phyloP scores from a whole-genome alignment of 2,797 vertebrate species.

The Sebastes dallii region DNA sequence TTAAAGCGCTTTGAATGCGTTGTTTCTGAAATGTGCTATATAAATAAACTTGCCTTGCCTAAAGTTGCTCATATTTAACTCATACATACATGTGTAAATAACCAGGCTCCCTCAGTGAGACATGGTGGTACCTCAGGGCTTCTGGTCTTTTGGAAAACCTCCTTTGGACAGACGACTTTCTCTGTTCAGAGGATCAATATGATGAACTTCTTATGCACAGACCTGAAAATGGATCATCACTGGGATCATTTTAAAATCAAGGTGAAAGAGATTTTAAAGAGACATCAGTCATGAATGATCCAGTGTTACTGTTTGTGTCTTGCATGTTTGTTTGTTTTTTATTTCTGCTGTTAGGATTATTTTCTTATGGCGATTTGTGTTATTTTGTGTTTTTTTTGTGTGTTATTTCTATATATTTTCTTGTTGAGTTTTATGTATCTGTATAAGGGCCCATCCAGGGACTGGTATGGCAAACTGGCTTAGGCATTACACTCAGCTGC shows the following conservation, averaged over 20 bases:
- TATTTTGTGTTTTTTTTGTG: background rate
- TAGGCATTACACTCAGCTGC: background rate
- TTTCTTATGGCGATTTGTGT: background rate
- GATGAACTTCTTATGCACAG: background rate
- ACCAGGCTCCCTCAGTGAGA: background rate
- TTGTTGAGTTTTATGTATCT: background rate
- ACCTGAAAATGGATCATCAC: background rate
- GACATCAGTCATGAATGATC: too few relatives aligned
- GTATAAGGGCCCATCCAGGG: background rate
- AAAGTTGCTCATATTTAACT: background rate
- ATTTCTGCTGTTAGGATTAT: rapidly evolving
- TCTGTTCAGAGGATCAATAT: background rate
- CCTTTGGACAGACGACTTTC: background rate
- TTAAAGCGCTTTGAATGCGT: too few relatives aligned
- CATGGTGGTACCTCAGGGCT: too few relatives aligned
- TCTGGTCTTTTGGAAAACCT: too few relatives aligned
- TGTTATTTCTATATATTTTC: background rate
- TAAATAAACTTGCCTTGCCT: too few relatives aligned
- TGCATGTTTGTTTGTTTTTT: background rate
- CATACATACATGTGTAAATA: background rate
- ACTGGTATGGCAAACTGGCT: background rate
- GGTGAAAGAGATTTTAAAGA: background rate
- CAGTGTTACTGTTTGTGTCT: background rate
- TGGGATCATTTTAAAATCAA: background rate
- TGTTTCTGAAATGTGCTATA: too few relatives aligned